Base-by-base conservation (phyloP, 2,797 vertebrate genomes). In the Trachops cirrhosus region DNA sequence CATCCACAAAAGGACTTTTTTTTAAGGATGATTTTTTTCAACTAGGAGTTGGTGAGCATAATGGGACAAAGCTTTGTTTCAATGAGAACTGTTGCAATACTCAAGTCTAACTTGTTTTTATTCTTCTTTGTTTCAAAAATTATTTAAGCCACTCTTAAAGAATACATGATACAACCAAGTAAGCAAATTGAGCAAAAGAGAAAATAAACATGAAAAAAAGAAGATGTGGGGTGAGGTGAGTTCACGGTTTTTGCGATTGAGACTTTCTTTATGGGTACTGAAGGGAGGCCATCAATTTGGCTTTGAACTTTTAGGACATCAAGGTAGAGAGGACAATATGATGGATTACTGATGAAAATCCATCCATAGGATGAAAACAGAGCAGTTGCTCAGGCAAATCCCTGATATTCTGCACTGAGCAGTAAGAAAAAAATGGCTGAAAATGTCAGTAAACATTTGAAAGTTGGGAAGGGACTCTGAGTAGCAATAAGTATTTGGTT, bases 21-120 rank as follows among this genome's bases (percentile, higher is more conserved):
- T 73, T 90, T 93, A 93, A 89, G 52, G 88, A 48, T 87, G 50
- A 46, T 75, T 89, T 97, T 95, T 85, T 46, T 93, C 79, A 86
- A 37, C 29, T 9, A 46, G 18, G n/a, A 82, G 12, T 22, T 70
- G 46, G 59, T 67, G 44, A 93, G 6, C 39, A 80, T 85, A 54
- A 54, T 48, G 46, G 90, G 24, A n/a, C 24, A 82, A 67, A 70
- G 34, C 34, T 78, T 91, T 54, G 62, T 32, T 89, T 84, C 39
- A 32, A 16, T 80, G 71, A 57, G 29, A 86, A 44, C 9, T 32
- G 34, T 84, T 71, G 29, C 29, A 39, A 22, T 68, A 26, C 24
- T 91, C 18, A 10, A 86, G 26, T 64, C n/a, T 59, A 87, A 41
- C n/a, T 85, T 34, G 32, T 83, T 85, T 78, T 57, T 62, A 39